Evolutionary conservation across 2,888 invertebrate genomes (phyloP), one percentile per base, ranked within the genome.

Genomic region (Physocephala rufipes): DNA sequence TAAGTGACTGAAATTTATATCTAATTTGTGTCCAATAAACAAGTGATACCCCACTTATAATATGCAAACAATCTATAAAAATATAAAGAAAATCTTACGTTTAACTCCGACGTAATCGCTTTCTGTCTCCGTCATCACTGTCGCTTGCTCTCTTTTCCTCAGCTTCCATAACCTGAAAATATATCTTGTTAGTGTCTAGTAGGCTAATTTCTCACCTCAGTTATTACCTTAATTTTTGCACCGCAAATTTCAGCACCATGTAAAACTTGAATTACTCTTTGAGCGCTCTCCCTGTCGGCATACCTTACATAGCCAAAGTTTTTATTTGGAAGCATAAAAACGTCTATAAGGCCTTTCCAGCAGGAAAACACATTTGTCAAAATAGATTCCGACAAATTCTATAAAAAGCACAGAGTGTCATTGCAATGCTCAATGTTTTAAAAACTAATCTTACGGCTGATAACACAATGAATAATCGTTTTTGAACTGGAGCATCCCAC

Each of bases 261-360:
- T 61, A 97, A 86, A 0, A 82, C 81, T 81, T 87, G 78, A 64
- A 86, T 86, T 0, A 86, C 86, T 72, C 80, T 81, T 66, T 82
- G 81, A 1, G 96, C 96, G 74, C 93, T 91, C 51, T 91, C 90
- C 67, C 88, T 89, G 63, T 88, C 89, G 2, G 95, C 92, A 86
- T 93, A 97, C 80, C 95, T 94, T 7, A 95, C 96, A 86, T 95
- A 97, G 0, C 97, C 97, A 85, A 95, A 96, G 80, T 95, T 96
- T 83, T 95, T 94, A 82, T 95, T 94, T 64, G 92, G 92, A 77
- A 97, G 87, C 84, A 96, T 91, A 82, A 95, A 96, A 2, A 96
- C 94, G 84, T 95, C 96, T 71, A 96, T 95, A 13, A 97, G 88
- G 82, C 93, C 91, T 7, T 96, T 96, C 87, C 97, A 97, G 80